Conservation (phyloP, 1,140 invertebrate species). For the Drosophila paulistorum region DNA sequence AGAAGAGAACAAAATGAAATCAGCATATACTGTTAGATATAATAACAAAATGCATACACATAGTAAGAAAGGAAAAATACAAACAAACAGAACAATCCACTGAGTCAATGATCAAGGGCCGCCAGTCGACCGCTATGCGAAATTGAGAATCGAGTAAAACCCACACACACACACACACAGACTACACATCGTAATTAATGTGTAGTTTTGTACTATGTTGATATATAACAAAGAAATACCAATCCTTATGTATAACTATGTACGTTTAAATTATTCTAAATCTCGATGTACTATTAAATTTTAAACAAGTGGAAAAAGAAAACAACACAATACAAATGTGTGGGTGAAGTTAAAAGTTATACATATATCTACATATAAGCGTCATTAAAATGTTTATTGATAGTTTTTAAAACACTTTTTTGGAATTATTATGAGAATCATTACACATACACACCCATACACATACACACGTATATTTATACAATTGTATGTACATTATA, state of each 20-base stretch:
- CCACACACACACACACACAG: constrained; percentile 13
- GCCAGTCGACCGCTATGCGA: constrained; percentile 18
- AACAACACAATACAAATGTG: constrained; percentile 35
- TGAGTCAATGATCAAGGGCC: constrained; percentile 41
- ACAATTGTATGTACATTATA: constrained; percentile 12
- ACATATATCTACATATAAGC: constrained; percentile 19
- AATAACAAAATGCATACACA: constrained; percentile 46
- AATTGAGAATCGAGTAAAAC: constrained; percentile 28
- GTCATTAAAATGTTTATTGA: constrained; percentile 59
- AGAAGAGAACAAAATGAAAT: constrained; percentile 53
- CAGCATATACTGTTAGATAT: constrained; percentile 61
- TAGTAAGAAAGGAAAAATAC: constrained; percentile 14
- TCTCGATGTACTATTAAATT: constrained; percentile 80
- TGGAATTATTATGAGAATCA: constrained; percentile 58
- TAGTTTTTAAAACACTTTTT: constrained; percentile 66
- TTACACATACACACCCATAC: constrained; percentile 21
- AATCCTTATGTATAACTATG: constrained; percentile 38
- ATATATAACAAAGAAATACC: constrained; percentile 41
- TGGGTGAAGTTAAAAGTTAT: constrained; percentile 61
- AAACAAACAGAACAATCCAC: constrained; percentile 48
- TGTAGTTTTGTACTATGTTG: constrained; percentile 36
- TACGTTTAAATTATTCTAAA: constrained; percentile 73
- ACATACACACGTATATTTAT: constrained; percentile 27
- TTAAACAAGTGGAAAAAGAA: constrained; percentile 49
- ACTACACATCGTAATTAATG: constrained; percentile 16